Conservation (phyloP, 2,888 invertebrate species). For the Siphonodentalium dalli region DNA sequence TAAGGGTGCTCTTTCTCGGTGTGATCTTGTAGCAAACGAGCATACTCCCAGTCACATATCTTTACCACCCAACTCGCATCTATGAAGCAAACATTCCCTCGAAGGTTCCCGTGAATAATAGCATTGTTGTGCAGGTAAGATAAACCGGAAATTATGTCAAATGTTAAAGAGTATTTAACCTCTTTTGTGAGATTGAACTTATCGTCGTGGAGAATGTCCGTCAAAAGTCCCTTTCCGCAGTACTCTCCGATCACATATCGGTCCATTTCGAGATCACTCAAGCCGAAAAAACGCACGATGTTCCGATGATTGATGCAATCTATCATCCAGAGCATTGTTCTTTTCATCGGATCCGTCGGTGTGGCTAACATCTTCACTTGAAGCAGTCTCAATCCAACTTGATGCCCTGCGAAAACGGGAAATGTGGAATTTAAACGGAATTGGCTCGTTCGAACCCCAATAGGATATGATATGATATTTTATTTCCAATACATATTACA, state of each 20-base stretch:
- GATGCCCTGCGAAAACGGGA: no score
- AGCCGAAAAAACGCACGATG: constrained; percentile 51
- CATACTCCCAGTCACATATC: constrained; percentile 55
- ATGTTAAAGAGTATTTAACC: constrained; percentile 49
- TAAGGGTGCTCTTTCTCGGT: constrained; percentile 26
- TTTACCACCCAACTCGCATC: constrained; percentile 58
- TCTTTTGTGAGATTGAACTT: constrained; percentile 47
- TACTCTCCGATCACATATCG: constrained; percentile 47
- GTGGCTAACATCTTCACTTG: constrained; percentile 29
- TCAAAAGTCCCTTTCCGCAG: constrained; percentile 47
- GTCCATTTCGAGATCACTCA: constrained; percentile 39
- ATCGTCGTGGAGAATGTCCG: constrained; percentile 49
- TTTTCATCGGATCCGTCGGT: constrained; percentile 29
- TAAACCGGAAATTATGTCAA: constrained; percentile 51
- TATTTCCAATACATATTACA: no score
- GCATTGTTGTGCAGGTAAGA: constrained; percentile 51
- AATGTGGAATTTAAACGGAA: no score
- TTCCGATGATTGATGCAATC: constrained; percentile 47
- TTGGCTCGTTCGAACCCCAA: no score
- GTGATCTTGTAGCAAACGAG: constrained; percentile 25
- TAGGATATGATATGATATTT: no score
- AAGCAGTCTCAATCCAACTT: constrained; percentile 38
- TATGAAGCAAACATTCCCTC: constrained; percentile 46
- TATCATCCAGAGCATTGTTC: constrained; percentile 43
- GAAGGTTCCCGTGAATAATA: constrained; percentile 55